Evolutionary conservation across 2,888 invertebrate species (phyloP).

Genomic region (Oligia latruncula): DNA sequence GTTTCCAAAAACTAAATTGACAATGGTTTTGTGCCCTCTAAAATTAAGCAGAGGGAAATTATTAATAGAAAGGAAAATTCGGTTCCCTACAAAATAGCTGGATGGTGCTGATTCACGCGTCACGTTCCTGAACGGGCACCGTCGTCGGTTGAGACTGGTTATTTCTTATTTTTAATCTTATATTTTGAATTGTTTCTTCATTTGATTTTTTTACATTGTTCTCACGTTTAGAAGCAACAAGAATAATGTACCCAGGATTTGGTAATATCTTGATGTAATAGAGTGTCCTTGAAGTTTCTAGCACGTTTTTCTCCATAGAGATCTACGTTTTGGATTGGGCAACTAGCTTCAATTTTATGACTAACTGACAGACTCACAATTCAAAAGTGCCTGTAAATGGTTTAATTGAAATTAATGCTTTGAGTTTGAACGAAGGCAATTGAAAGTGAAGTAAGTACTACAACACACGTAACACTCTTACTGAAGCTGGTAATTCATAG

Average conservation of each 20-base stretch:
- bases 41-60: constrained; percentile 25
- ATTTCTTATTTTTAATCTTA: not conserved
- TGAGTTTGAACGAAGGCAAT: not conserved
- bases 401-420: not conserved
- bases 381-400: not conserved
- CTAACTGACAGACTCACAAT: not conserved
- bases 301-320: not conserved
- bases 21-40: not conserved
- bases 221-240: too few species aligned
- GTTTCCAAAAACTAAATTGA: constrained; percentile 5
- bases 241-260: too few species aligned
- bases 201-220: not conserved
- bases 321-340: not conserved
- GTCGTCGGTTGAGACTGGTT: not conserved
- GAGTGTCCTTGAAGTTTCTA: not conserved
- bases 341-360: not conserved
- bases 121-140: not conserved
- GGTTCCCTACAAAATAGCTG: not conserved
- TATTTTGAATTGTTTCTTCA: not conserved
- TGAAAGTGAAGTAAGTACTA: not conserved
- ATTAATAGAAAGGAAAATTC: not conserved
- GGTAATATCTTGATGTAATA: too few species aligned
- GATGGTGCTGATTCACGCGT: not conserved
- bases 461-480: not conserved
- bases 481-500: constrained; percentile 26